phyloP scores from a whole-genome alignment of 2,797 vertebrate genomes.

The Glossophaga mutica region DNA sequence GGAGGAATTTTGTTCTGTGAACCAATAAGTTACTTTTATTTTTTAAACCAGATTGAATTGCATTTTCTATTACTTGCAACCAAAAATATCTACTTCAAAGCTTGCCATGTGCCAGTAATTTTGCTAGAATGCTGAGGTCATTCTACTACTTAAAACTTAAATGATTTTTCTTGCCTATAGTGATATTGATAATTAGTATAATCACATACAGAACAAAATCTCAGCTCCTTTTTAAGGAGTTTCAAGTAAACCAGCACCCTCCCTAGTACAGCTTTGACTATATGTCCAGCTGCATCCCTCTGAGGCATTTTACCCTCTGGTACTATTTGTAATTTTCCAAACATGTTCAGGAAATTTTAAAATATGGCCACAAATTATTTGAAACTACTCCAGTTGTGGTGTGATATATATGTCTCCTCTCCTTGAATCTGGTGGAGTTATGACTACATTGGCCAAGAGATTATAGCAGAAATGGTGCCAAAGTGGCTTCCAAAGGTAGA shows the following conservation, averaged over 20 bases:
- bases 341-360: neutral
- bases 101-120: neutral
- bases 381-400: neutral
- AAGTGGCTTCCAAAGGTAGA: neutral
- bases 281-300: neutral
- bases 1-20: neutral
- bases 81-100: neutral
- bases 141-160: neutral
- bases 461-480: neutral
- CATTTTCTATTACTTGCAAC: neutral
- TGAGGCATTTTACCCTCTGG: neutral
- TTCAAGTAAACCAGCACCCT: neutral
- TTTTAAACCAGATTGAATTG: neutral
- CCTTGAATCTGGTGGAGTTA: neutral
- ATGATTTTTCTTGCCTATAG: neutral
- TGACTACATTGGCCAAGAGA: neutral
- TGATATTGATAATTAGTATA: neutral
- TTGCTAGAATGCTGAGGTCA: neutral
- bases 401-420: neutral
- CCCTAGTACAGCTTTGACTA: neutral
- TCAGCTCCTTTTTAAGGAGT: neutral
- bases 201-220: neutral
- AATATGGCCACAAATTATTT: neutral
- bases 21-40: neutral
- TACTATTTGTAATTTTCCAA: constrained; percentile 7